Evolutionary conservation across 2,113 vertebrate species (phyloP).

Genomic region (Tachuris rubrigastra): DNA sequence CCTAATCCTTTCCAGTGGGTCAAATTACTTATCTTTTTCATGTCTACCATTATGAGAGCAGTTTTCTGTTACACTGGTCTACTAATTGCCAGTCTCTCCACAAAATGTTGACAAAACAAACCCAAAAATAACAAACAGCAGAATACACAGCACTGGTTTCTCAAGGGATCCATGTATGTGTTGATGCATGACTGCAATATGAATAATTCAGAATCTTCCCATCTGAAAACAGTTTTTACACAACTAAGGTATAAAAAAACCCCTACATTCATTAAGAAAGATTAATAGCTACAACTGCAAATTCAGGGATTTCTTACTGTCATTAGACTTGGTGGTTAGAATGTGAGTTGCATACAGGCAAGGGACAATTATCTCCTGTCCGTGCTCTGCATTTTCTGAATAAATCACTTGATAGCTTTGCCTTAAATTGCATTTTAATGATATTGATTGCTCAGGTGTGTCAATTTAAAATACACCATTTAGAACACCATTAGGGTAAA

Average conservation of each 20-base stretch:
- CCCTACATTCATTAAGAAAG: slow-evolving; percentile 59
- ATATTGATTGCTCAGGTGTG: not conserved
- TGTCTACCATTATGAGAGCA: not conserved
- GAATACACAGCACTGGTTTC: slow-evolving; percentile 38
- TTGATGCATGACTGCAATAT: slow-evolving; percentile 53
- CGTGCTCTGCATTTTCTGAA: not conserved
- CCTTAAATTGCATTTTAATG: not conserved
- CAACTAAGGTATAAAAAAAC: slow-evolving; percentile 40
- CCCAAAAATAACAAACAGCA: slow-evolving; percentile 4
- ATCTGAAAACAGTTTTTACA: slow-evolving; percentile 41
- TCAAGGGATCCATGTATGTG: slow-evolving; percentile 44
- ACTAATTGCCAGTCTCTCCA: slow-evolving; percentile 29
- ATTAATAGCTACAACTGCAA: slow-evolving; percentile 31
- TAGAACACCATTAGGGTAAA: not conserved
- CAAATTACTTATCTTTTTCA: not conserved
- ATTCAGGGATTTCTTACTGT: slow-evolving; percentile 2
- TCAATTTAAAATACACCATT: not conserved
- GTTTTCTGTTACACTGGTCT: not conserved
- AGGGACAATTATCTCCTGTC: not conserved
- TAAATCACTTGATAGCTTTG: not conserved
- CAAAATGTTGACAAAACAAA: slow-evolving; percentile 51
- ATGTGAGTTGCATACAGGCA: not conserved
- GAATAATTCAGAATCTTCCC: slow-evolving; percentile 73
- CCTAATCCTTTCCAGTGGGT: not conserved
- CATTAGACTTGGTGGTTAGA: not conserved